Evolutionary conservation across 2,797 vertebrate species (phyloP).

Genomic region (Sebastes steindachneri): DNA sequence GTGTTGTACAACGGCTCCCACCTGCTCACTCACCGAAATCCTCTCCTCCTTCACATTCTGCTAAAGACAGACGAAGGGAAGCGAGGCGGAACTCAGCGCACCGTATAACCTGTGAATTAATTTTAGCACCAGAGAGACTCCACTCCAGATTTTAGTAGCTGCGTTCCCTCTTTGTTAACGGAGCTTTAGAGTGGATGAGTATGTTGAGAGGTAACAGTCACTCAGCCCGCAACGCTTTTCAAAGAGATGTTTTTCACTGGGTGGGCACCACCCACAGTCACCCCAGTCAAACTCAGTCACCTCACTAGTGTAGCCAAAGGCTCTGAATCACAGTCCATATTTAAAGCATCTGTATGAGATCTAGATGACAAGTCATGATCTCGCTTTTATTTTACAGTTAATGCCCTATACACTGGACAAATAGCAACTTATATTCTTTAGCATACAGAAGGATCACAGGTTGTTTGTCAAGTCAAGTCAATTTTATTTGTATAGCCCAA

Average conservation of each 20-base stretch:
- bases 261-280: constrained; percentile 32
- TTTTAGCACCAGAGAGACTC: constrained; percentile 52
- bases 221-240: constrained; percentile 44
- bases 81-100: constrained; percentile 25
- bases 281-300: constrained; percentile 1
- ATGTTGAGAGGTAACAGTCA: constrained; percentile 28
- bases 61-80: constrained; percentile 36
- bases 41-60: constrained; percentile 27
- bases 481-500: no score
- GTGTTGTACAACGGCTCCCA: constrained; percentile 26
- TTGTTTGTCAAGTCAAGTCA: no score
- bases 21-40: constrained; percentile 28
- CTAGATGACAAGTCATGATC: not conserved
- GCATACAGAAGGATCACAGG: no score
- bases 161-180: constrained; percentile 54
- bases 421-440: no score
- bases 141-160: constrained; percentile 62
- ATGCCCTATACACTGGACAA: no score
- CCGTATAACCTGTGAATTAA: constrained; percentile 53
- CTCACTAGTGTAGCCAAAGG: not conserved
- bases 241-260: constrained; percentile 32
- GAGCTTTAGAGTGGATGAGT: constrained; percentile 45
- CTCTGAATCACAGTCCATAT: constrained; percentile 36
- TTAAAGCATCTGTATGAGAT: constrained; percentile 6
- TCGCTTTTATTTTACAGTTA: not conserved